Evolutionary conservation across 2,888 invertebrate genomes (phyloP), one percentile per base, ranked within the genome.

Genomic region (Muschampia plurimacula): DNA sequence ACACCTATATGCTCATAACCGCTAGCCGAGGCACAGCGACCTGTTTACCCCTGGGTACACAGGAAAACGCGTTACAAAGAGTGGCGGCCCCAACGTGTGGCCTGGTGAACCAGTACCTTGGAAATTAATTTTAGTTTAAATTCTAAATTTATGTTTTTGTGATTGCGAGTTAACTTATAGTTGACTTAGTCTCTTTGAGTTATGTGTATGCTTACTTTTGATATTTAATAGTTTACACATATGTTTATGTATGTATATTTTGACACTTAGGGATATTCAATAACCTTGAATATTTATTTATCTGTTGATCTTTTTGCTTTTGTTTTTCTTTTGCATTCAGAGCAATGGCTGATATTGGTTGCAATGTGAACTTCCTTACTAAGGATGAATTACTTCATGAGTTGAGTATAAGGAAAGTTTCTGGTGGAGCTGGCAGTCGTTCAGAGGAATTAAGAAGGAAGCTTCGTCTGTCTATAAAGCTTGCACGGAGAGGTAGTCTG

Each of bases 401-500:
- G 52, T 15, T 52, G 52, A 52, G 2, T 7, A 52, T 52, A 15
- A 52, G 52, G 52, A 52, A 52, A 8, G 52, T 52, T 15, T 52
- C 52, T 52, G 52, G 15, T 12, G 52, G 52, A 8, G 15, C 15
- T 6, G 52, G 15, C 52, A 52, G 52, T 52, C 52, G 52, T 15
- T 52, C 52, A 8, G 52, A 52, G 52, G 52, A 52, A 2, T 15
- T 52, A 8, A 52, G 52, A 8, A 52, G 52, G 15, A 52, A 52
- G 52, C 52, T 52, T 6, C 52, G 52, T 52, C 52, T 52, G 2
- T 52, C 52, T 8, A 52, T 52, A 9, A 52, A 52, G 52, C 52
- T 52, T 52, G 52, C 52, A 52, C 52, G 52, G 52, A 52, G 52
- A 52, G 52, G 52, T 52, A 52, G 52, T 52, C 7, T 52, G 15